Evolutionary conservation across 2,113 vertebrate species (phyloP), one percentile per base, ranked within the genome.

Genomic region (Triplophysa dalaica): DNA sequence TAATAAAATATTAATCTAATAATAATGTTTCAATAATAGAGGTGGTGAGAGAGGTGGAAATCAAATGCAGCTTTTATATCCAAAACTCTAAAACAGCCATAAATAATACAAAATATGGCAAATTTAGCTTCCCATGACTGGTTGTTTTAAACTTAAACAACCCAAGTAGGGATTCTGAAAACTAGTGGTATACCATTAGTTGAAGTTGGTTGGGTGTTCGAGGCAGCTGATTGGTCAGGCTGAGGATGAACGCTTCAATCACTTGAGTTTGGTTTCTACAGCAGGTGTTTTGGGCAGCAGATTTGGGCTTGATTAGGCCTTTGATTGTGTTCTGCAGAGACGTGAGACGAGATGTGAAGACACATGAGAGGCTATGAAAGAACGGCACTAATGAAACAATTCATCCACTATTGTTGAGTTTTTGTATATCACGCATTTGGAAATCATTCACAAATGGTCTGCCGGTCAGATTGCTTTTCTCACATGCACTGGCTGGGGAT

Each of bases 321-420:
- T 80, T 85, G 83, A 86, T 85, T 87, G 79, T 74, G 33, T 62
- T n/a, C 64, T n/a, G 50, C 54, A 58, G 77, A 85, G 70, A 68
- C 41, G 16, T 61, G 78, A 82, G 76, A 75, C 80, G n/a, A 58
- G 54, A 58, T 76, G 76, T 50, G 60, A 85, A 78, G 64, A 26
- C 21, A 82, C 64, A 73, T 63, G 38, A 56, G 61, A 19, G 58
- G 83, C n/a, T 52, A 61, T 50, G 26, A 41, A 80, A 77, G 54
- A 61, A 68, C 52, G 0, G 56, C 45, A 38, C 81, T 85, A 85
- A 85, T 82, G 64, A 80, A 82, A 79, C 69, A 62, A 52, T 73
- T 83, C 74, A 24, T 73, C 62, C 69, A 12, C 33, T 58, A 52
- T 52, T 22, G 54, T 7, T 43, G 11, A 19, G 2, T 56, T 52